Evolutionary conservation across 64 coral and sea anemone species (phyloP).

Genomic region (Dendrophyllia cribrosa): DNA sequence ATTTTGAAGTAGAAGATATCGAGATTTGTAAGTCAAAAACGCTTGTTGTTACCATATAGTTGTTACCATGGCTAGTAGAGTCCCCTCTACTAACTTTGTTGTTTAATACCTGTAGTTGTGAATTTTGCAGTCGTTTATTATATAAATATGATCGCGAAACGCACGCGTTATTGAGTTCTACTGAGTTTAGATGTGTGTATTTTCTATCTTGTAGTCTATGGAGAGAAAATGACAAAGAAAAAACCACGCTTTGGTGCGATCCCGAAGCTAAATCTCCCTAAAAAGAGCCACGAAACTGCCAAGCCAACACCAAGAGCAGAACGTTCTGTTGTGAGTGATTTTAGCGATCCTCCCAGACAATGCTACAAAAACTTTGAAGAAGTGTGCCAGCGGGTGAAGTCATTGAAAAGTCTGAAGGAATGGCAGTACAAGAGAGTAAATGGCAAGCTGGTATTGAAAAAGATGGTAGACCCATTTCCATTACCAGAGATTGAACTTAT

Average conservation of each 20-base stretch:
- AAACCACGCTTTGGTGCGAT: conserved; percentile 24
- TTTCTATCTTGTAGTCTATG: conserved; percentile 13
- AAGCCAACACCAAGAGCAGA: background rate
- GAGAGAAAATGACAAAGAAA: conserved; percentile 31
- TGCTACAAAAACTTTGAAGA: conserved; percentile 1
- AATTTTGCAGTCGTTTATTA: background rate
- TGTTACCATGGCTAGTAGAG: background rate
- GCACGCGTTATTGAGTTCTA: background rate
- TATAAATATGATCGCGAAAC: background rate
- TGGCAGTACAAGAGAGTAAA: background rate
- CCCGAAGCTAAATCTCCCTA: conserved; percentile 8
- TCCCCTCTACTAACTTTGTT: background rate
- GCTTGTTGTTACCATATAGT: too few relatives aligned
- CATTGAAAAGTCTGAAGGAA: conserved; percentile 9
- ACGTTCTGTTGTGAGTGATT: background rate
- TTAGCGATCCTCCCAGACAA: background rate
- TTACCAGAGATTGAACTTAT: conserved; percentile 20
- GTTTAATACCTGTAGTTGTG: background rate
- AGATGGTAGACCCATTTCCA: conserved; percentile 2
- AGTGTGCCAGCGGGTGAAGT: too few relatives aligned
- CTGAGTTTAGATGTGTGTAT: background rate
- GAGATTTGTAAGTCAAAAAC: conserved; percentile 28
- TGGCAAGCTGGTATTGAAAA: background rate
- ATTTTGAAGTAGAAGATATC: conserved; percentile 31
- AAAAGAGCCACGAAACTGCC: background rate